phyloP scores from a whole-genome alignment of 2,113 vertebrate species.

The Lampris incognitus region DNA sequence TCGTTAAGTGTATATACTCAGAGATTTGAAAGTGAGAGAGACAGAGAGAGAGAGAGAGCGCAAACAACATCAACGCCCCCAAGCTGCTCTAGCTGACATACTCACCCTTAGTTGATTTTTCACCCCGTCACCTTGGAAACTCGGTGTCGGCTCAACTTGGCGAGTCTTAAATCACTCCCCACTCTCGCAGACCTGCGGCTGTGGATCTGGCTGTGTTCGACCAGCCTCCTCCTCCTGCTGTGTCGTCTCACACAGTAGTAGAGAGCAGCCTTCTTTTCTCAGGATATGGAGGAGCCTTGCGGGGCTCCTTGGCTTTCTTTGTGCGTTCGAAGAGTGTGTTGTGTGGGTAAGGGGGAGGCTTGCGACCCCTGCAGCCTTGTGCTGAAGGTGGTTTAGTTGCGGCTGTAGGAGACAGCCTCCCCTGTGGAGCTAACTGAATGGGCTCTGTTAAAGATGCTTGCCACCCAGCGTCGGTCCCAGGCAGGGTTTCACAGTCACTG shows the following conservation, averaged over 20 bases:
- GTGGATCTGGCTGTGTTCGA: slow-evolving; percentile 54
- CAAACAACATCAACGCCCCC: slow-evolving; percentile 33
- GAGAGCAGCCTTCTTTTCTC: slow-evolving; percentile 81
- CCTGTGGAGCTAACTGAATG: slow-evolving; percentile 2
- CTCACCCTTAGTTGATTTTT: slow-evolving; percentile 71
- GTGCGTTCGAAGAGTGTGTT: slow-evolving; percentile 45
- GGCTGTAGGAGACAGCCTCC: not conserved
- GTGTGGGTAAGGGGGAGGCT: slow-evolving; percentile 81
- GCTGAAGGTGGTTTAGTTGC: slow-evolving; percentile 22
- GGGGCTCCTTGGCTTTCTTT: slow-evolving; percentile 68
- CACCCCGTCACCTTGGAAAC: slow-evolving; percentile 74
- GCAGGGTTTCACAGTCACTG: slow-evolving; percentile 40
- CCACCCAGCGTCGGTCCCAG: slow-evolving; percentile 10
- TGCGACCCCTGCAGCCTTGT: slow-evolving; percentile 64
- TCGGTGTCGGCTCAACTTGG: slow-evolving; percentile 65
- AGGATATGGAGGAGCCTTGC: slow-evolving; percentile 77
- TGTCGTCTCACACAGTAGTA: slow-evolving; percentile 81
- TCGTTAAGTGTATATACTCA: slow-evolving; percentile 37
- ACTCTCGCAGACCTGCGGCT: slow-evolving; percentile 46
- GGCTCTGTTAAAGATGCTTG: slow-evolving; percentile 36
- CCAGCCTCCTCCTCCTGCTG: slow-evolving; percentile 59
- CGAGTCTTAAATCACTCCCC: slow-evolving; percentile 62
- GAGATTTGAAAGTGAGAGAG: slow-evolving; percentile 33
- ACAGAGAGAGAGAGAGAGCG: slow-evolving; percentile 16
- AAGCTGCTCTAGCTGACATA: slow-evolving; percentile 60